phyloP scores from a whole-genome alignment of 2,888 invertebrate species.

The Thereva unica region DNA sequence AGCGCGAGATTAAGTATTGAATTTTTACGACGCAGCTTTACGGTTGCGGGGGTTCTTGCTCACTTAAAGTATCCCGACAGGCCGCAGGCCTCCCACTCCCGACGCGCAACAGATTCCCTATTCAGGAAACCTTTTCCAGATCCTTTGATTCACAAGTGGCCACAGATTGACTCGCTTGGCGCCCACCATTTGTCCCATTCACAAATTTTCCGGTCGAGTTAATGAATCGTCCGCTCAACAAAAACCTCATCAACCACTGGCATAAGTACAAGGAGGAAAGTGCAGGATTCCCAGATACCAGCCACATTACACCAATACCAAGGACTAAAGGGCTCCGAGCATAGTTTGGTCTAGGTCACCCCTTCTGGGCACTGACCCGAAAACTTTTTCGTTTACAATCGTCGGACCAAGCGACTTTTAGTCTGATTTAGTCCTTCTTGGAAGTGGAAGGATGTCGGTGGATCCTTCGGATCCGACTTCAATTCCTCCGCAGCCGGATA shows the following conservation, averaged over 20 bases:
- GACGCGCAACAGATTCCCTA: no score
- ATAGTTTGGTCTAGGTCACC: slow-evolving; percentile 32
- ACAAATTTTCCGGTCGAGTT: slow-evolving; percentile 34
- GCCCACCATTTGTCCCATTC: slow-evolving; percentile 23
- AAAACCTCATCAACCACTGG: slow-evolving; percentile 29
- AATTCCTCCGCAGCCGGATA: slow-evolving; percentile 21
- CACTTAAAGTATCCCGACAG: no score
- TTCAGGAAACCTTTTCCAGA: no score
- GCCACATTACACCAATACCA: slow-evolving; percentile 12
- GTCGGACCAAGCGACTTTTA: slow-evolving; percentile 18
- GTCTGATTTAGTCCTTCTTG: slow-evolving; percentile 22
- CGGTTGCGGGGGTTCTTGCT: slow-evolving; percentile 7
- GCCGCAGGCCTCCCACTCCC: no score
- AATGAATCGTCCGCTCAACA: slow-evolving; percentile 29
- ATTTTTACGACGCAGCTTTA: slow-evolving; percentile 29
- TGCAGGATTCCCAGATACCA: slow-evolving; percentile 19
- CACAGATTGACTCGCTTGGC: slow-evolving; percentile 26
- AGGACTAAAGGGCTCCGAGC: slow-evolving; percentile 12
- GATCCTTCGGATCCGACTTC: slow-evolving; percentile 6
- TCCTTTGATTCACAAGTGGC: slow-evolving; percentile 9
- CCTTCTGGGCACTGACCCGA: slow-evolving; percentile 35
- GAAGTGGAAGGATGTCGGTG: no score
- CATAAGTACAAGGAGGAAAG: slow-evolving; percentile 30
- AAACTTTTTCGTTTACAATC: slow-evolving; percentile 31
- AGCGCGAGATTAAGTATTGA: slow-evolving; percentile 31